Conservation (phyloP, 2,113 vertebrate genomes). For the Ctenomys sociabilis region DNA sequence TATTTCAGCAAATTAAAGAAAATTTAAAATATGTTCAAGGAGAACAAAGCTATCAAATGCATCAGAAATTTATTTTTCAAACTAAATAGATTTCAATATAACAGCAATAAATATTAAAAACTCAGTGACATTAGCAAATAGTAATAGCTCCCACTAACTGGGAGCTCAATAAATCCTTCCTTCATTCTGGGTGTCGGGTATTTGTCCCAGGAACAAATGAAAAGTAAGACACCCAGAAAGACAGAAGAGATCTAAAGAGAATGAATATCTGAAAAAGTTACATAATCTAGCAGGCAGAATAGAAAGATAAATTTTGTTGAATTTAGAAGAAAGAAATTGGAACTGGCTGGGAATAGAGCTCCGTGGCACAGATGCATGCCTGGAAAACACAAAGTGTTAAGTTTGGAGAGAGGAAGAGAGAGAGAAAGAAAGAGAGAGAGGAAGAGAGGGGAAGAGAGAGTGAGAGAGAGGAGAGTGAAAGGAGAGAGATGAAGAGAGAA, state of each 20-base stretch:
- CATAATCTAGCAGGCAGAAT: background rate
- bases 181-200: too few relatives aligned
- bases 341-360: too few relatives aligned
- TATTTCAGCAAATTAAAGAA: slow-evolving; percentile 36
- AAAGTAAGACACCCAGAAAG: background rate
- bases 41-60: background rate
- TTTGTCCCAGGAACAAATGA: too few relatives aligned
- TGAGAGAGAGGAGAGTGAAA: too few relatives aligned
- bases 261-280: background rate
- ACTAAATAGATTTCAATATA: background rate
- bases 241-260: background rate
- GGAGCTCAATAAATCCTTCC: too few relatives aligned
- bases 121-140: background rate
- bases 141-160: background rate
- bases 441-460: too few relatives aligned
- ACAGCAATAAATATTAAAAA: background rate
- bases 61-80: background rate
- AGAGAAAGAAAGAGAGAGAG: too few relatives aligned
- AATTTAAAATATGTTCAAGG: background rate
- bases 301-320: background rate
- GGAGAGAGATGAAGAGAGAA: too few relatives aligned
- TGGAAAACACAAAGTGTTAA: too few relatives aligned
- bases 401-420: too few relatives aligned
- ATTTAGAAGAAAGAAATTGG: background rate
- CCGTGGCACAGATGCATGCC: too few relatives aligned